phyloP scores from a whole-genome alignment of 92 coral and sea anemone species.

The Ricordea florida region DNA sequence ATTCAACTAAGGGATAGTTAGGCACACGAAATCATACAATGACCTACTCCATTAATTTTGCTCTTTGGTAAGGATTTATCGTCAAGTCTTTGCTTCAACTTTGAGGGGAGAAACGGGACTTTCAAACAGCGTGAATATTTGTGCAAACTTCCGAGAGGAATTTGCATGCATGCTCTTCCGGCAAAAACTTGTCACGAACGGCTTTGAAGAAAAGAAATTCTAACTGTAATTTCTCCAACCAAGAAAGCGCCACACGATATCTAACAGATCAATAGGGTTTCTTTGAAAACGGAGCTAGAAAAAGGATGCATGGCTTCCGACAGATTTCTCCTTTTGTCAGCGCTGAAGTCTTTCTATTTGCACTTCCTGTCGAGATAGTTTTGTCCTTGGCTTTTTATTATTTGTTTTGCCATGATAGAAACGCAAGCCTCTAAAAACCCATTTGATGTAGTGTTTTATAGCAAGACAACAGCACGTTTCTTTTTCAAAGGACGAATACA shows the following conservation, averaged over 20 bases:
- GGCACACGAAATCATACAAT: background rate
- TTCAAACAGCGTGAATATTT: too few species aligned
- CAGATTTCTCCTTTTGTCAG: too few species aligned
- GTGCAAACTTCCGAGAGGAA: too few species aligned
- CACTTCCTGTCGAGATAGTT: background rate
- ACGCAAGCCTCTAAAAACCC: background rate
- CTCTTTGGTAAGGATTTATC: background rate
- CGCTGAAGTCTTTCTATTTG: background rate
- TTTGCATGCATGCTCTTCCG: too few species aligned
- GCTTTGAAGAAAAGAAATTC: too few species aligned
- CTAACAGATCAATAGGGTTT: too few species aligned
- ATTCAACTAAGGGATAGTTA: conserved; percentile 1
- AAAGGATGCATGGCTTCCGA: too few species aligned
- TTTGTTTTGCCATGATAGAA: background rate
- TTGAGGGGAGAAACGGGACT: background rate
- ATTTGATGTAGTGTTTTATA: conserved; percentile 11
- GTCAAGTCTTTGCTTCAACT: background rate
- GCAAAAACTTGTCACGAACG: too few species aligned
- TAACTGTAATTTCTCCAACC: too few species aligned
- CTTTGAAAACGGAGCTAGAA: too few species aligned
- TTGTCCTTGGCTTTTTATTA: background rate
- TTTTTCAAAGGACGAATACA: too few species aligned
- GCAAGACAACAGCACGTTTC: background rate
- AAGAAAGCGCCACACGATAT: too few species aligned
- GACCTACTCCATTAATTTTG: background rate